Evolutionary conservation across 1,140 invertebrate species (phyloP).

Genomic region (Drosophila athabasca): DNA sequence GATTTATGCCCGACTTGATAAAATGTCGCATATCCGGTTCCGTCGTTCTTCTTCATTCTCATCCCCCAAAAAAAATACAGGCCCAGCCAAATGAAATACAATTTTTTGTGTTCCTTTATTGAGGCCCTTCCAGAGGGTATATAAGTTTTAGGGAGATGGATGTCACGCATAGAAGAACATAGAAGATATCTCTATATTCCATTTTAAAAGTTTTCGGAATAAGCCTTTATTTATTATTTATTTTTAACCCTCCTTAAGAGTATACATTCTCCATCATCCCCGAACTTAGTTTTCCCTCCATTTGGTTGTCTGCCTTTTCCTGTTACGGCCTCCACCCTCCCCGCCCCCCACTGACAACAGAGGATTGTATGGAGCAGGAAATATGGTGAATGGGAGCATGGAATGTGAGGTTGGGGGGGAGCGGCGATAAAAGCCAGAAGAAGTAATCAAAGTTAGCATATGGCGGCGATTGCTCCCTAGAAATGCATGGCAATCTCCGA

Average conservation of each 20-base stretch:
- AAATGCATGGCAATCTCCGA: slow-evolving; percentile 66
- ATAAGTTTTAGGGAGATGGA: too few relatives aligned
- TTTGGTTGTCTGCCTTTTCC: not conserved
- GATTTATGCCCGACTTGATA: slow-evolving; percentile 63
- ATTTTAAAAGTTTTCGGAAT: too few relatives aligned
- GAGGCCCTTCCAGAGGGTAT: too few relatives aligned
- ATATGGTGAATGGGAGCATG: not conserved
- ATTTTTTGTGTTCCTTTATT: slow-evolving; percentile 7
- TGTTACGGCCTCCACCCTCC: not conserved
- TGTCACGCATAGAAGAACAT: too few relatives aligned
- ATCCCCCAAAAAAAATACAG: slow-evolving; percentile 9
- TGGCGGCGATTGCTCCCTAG: slow-evolving; percentile 44
- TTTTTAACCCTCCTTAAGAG: too few relatives aligned
- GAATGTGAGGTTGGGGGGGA: not conserved
- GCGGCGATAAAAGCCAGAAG: slow-evolving; percentile 54
- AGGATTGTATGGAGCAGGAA: slow-evolving; percentile 5
- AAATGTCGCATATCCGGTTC: slow-evolving; percentile 57
- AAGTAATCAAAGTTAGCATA: slow-evolving; percentile 73
- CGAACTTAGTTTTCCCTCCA: not conserved
- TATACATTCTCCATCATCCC: too few relatives aligned
- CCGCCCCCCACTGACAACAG: slow-evolving; percentile 9
- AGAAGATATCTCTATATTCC: too few relatives aligned
- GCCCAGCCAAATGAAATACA: slow-evolving; percentile 53
- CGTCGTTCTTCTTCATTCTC: slow-evolving; percentile 20
- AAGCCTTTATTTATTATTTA: too few relatives aligned